Evolutionary conservation across 2,797 vertebrate species (phyloP), one percentile per base, ranked within the genome.

Genomic region (Enteromius thamalakanensis): DNA sequence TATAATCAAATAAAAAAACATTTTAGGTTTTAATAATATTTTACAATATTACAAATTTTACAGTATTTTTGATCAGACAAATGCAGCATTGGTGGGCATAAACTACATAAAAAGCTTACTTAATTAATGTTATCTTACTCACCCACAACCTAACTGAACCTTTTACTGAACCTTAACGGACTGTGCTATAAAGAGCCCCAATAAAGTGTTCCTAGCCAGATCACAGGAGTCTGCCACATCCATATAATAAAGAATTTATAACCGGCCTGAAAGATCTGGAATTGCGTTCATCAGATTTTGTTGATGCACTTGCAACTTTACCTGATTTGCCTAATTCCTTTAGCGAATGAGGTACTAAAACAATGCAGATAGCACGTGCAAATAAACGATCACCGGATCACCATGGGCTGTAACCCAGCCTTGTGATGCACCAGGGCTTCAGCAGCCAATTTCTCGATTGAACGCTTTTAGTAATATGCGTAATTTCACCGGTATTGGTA

Each of bases 361-460:
- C 58, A 49, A 78, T 47, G 60, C 60, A 34, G 42, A 78, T 49
- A 19, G 40, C 58, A 78, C 5, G 0, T 9, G 60, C 19, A 65
- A 78, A 64, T 32, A 47, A 78, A 49, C 17, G 11, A 65, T 3
- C 23, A 8, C 6, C 1, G n/a, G 40, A 40, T 80, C 51, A 80
- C 62, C 64, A 53, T 68, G 78, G 77, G 64, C 45, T 19, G 23
- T 42, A 45, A 64, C 76, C 37, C 76, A 77, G 55, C 40, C 76
- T 45, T 40, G 26, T n/a, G 23, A 77, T 64, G 40, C 37, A 77
- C n/a, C 76, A 29, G 62, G 40, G 53, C 17, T 77, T 76, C 53
- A 64, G 58, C 23, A 65, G 60, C 60, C 42, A 78, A 78, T 78
- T 64, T 78, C 42, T 78, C 60, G 26, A 65, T 0, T 49, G 26